Base-by-base conservation (phyloP, 1,140 invertebrate genomes). In the Bicyclus anynana region DNA sequence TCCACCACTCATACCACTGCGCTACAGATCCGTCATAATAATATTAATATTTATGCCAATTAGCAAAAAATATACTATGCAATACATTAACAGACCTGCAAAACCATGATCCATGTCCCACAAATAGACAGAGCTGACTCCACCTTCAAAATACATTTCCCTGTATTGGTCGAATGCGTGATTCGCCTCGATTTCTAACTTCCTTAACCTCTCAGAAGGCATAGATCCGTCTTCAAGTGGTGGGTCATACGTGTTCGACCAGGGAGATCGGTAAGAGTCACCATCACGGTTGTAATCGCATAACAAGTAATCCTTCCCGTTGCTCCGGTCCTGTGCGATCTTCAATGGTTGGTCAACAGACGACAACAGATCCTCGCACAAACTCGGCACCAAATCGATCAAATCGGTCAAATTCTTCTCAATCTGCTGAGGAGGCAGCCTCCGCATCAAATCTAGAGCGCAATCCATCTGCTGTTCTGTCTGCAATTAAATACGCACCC, bases 121-220 rank as follows among this genome's bases (percentile, higher is more conserved):
- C 40, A 99, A 91, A 89, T 99, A 99, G 0, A 99, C 98, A 7
- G 98, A 99, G 0, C 98, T 99, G 0, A 99, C 97, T 12, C 99
- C 98, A 53, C 99, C 99, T 89, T 99, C 99, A 89, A 99, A 99
- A 90, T 99, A 99, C 94, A 99, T 97, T 89, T 99, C 98, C 85
- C 98, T 93, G 81, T 99, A 99, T 79, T 98, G 96, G 87, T 99
- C 98, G 88, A 99, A 99, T 9, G 98, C 98, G 82, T 95, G 93
- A 90, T 99, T 99, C 0, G 98, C 98, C 81, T 99, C 98, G 46
- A 99, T 93, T 91, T 99, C 99, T 64, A 99, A 89, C 87, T 97
- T 97, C 61, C 99, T 92, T 67, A 99, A 91, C 72, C 94, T 93
- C 74, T 99, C 98, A 14, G 98, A 99, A 20, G 99, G 99, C 95